A percentile compares a stretch with the other conserved stretches of the same genome.
phyloP scores from a whole-genome alignment of 2,113 vertebrate species.

The Eurystomus gularis region DNA sequence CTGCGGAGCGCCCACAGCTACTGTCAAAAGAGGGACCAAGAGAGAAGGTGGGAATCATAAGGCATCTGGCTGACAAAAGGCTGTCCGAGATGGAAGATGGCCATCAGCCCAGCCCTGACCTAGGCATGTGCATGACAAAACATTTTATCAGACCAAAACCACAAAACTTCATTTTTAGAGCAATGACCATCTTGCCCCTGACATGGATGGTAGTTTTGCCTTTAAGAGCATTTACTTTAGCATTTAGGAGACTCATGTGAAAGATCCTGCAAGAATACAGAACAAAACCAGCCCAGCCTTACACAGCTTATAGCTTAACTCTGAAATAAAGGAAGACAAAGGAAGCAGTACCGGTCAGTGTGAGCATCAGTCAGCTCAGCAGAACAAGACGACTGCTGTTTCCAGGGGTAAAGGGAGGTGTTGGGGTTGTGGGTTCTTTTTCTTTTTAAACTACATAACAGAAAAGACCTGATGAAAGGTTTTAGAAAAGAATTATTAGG shows the following conservation, averaged over 20 bases:
- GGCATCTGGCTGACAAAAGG: constrained; percentile 16
- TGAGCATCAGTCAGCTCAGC: neutral
- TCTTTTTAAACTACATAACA: neutral
- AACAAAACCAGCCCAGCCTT: constrained; percentile 10
- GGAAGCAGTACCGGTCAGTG: neutral
- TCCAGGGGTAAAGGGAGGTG: neutral
- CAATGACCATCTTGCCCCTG: neutral
- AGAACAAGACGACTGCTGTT: constrained; percentile 41
- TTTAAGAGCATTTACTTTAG: neutral
- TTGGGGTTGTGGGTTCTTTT: neutral
- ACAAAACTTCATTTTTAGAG: neutral
- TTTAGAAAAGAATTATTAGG: constrained; percentile 49
- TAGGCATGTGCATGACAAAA: neutral
- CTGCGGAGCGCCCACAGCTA: constrained; percentile 17
- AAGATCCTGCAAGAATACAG: neutral
- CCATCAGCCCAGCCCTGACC: neutral
- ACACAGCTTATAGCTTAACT: constrained; percentile 40
- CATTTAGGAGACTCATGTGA: neutral
- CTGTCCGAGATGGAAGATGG: neutral
- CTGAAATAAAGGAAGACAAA: constrained; percentile 42
- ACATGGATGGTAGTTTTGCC: neutral
- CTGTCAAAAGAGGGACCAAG: neutral
- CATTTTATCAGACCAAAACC: neutral
- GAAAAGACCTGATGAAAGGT: constrained; percentile 30
- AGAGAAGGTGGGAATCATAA: neutral